Percentiles rank a stretch among this genome's conserved stretches.
Evolutionary conservation across 2,797 vertebrate genomes (phyloP).

Genomic region (Delichon dasypus): DNA sequence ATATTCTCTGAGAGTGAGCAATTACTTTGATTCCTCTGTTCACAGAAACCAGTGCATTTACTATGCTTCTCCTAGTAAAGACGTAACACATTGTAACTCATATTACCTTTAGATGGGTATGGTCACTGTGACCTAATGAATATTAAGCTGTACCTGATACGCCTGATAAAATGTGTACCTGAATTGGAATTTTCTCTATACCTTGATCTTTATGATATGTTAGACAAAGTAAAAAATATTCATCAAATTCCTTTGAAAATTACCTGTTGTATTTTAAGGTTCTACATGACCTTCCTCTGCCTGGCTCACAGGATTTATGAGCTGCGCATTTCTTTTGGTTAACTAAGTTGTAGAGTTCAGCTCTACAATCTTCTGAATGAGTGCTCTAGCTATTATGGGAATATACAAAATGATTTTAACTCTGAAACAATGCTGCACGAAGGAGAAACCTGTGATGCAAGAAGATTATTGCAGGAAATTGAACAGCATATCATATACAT

Average conservation of each 20-base stretch:
- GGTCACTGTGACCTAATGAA: not conserved
- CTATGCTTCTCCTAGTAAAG: not conserved
- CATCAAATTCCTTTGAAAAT: not conserved
- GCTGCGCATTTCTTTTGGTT: not conserved
- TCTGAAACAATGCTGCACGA: not conserved
- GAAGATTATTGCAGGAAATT: not conserved
- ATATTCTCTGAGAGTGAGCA: not conserved
- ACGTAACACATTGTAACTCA: not conserved
- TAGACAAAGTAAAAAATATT: not conserved
- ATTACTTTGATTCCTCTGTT: not conserved
- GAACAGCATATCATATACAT: not conserved
- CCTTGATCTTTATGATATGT: accelerated
- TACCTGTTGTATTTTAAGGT: not conserved
- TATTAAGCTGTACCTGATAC: not conserved
- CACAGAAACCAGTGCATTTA: not conserved
- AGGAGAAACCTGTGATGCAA: not conserved
- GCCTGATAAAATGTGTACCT: not conserved
- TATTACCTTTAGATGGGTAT: not conserved
- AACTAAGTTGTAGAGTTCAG: not conserved
- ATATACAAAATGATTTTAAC: not conserved
- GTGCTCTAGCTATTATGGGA: not conserved
- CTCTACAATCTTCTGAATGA: not conserved
- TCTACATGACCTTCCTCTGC: not conserved
- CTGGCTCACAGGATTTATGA: not conserved
- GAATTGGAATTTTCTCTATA: not conserved